Evolutionary conservation across 2,888 invertebrate genomes (phyloP), one percentile per base, ranked within the genome.

Genomic region (Platypus cylindrus): DNA sequence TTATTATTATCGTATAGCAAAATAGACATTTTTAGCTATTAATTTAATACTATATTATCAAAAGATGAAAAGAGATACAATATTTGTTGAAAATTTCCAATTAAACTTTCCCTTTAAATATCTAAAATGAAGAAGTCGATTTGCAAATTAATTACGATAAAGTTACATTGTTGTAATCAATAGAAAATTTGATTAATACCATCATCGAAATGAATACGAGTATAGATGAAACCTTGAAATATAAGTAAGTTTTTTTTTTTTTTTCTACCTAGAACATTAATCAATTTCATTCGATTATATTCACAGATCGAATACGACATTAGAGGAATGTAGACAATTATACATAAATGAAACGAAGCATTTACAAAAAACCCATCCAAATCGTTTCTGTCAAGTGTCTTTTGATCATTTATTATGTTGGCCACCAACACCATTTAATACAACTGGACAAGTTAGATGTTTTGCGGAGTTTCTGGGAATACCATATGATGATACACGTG

Each of bases 361-460:
- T 5, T 31, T 54, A 13, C 32, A 36, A 5, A 37, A 48, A 17
- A 37, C 34, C n/a, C 43, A 52, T 35, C 48, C 48, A 3, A 46
- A 51, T 3, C 53, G 52, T 23, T 60, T 53, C 55, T 86, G 86
- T 54, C 71, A 71, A 36, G 71, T 75, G 23, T 72, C 71, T 47
- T 83, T 76, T 66, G 87, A 89, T 54, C 71, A 73, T 3, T 63
- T 86, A 37, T 65, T 84, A 20, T 90, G 89, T 59, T 90, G 89
- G 90, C 86, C 84, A 8, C 70, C 76, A 2, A 84, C 87, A 2
- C 67, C 71, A 1, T 71, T 73, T 41, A 78, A 78, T 44, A 71
- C 75, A 1, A 58, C 73, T 31, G 80, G 82, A 2, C 64, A 73
- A 16, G 70, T 86, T 45, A 74, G 78, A 30, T 90, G 90, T 58